Conservation (phyloP, 2,888 invertebrate genomes). For the Geophilus truncorum region DNA sequence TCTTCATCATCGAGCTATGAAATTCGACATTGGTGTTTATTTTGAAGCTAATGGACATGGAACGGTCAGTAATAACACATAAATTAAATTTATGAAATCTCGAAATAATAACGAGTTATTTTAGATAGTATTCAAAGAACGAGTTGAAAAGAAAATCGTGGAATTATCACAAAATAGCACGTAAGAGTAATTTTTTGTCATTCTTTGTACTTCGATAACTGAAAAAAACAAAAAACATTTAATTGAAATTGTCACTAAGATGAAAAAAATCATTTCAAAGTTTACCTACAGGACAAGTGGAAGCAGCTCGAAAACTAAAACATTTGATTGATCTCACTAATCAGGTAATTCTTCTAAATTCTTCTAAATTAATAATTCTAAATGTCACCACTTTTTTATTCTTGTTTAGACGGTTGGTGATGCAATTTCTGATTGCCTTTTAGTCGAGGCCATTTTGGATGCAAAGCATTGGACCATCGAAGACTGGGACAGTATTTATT, state of each 20-base stretch:
- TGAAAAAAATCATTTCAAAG: slow-evolving; percentile 36
- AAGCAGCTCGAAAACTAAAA: slow-evolving; percentile 61
- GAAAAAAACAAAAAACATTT: background rate
- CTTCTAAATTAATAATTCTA: no score
- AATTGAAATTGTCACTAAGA: background rate
- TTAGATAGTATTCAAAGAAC: slow-evolving; percentile 64
- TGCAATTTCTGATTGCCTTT: slow-evolving; percentile 89
- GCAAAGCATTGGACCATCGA: slow-evolving; percentile 69
- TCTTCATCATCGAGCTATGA: slow-evolving; percentile 81
- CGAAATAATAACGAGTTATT: no score
- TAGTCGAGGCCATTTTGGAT: slow-evolving; percentile 85
- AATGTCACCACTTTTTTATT: background rate
- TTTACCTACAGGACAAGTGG: slow-evolving; percentile 44
- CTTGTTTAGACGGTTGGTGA: slow-evolving; percentile 72
- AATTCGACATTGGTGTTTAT: slow-evolving; percentile 93
- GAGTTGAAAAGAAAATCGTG: slow-evolving; percentile 55
- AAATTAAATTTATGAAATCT: no score
- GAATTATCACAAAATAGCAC: slow-evolving; percentile 51
- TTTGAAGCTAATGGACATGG: slow-evolving; percentile 99
- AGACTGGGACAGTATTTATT: slow-evolving; percentile 77
- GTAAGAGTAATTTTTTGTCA: slow-evolving; percentile 43
- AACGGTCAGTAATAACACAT: slow-evolving; percentile 56
- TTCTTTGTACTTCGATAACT: background rate
- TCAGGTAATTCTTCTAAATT: slow-evolving; percentile 56
- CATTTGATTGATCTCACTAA: slow-evolving; percentile 79